Evolutionary conservation across 1,140 invertebrate species (phyloP).

Genomic region (Stegodyphus mimosarum): DNA sequence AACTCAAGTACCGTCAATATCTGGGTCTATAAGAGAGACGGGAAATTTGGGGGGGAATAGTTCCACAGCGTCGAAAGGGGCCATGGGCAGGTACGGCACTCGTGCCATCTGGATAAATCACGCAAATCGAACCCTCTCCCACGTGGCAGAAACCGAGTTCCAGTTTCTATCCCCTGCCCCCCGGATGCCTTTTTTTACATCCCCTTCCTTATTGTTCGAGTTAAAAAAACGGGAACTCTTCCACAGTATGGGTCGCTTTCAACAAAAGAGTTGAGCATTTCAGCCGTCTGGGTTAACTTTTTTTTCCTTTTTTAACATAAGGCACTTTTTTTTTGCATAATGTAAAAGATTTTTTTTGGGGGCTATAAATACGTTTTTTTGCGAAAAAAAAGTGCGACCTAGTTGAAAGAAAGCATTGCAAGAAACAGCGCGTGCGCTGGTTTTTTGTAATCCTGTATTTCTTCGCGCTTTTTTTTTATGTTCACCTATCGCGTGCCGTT

Average conservation of each 20-base stretch:
- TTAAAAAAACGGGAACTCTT: conserved; percentile 38
- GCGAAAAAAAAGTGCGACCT: conserved; percentile 3
- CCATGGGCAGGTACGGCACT: conserved; percentile 30
- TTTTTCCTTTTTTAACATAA: conserved; percentile 29
- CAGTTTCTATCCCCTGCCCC: conserved; percentile 36
- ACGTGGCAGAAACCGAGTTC: conserved; percentile 41
- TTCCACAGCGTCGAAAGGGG: conserved; percentile 9
- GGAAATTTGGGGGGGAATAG: conserved; percentile 21
- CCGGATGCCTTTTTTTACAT: conserved; percentile 27
- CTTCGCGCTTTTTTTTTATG: background rate
- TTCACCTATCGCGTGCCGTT: background rate
- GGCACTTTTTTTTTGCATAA: conserved; percentile 31
- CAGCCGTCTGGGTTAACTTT: background rate
- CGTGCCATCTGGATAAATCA: conserved; percentile 51
- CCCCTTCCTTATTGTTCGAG: conserved; percentile 19
- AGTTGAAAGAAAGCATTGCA: conserved; percentile 17
- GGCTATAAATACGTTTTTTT: too few relatives aligned
- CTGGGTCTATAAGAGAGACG: conserved; percentile 26
- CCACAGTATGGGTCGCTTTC: conserved; percentile 21
- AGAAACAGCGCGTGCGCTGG: conserved; percentile 22
- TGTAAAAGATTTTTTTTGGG: too few relatives aligned
- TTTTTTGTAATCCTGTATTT: background rate
- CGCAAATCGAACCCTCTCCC: conserved; percentile 15
- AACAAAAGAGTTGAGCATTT: conserved; percentile 58
- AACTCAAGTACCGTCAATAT: conserved; percentile 28